phyloP scores from a whole-genome alignment of 2,113 vertebrate genomes.

The Xiphophorus hellerii region DNA sequence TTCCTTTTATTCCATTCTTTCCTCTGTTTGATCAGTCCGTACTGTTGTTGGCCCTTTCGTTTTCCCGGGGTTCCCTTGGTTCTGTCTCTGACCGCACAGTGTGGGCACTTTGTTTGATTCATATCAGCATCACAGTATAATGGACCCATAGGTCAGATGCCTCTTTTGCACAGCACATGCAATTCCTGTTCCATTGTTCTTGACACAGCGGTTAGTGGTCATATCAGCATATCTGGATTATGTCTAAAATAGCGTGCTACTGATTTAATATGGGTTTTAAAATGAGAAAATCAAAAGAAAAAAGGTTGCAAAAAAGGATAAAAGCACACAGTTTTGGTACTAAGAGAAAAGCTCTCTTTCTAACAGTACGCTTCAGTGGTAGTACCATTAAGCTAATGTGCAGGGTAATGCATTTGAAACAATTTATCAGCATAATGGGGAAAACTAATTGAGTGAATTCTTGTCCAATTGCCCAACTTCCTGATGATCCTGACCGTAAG shows the following conservation, averaged over 20 bases:
- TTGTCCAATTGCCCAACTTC: conserved; percentile 55
- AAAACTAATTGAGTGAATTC: conserved; percentile 70
- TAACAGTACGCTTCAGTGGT: conserved; percentile 37
- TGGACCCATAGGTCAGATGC: too few relatives aligned
- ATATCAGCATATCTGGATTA: too few relatives aligned
- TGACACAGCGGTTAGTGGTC: background rate
- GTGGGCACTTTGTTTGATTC: too few relatives aligned
- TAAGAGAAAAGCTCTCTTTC: too few relatives aligned
- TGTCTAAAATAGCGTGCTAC: background rate
- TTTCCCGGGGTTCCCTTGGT: too few relatives aligned
- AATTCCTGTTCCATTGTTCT: conserved; percentile 30
- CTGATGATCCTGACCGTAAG: conserved; percentile 47
- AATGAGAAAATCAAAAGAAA: conserved; percentile 10
- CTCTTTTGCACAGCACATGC: background rate
- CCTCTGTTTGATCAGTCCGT: too few relatives aligned
- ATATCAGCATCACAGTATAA: too few relatives aligned
- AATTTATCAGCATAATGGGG: conserved; percentile 64
- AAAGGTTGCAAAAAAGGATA: background rate
- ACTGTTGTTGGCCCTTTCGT: too few relatives aligned
- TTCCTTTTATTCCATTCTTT: too few relatives aligned
- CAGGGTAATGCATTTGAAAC: conserved; percentile 35
- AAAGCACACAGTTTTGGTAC: background rate
- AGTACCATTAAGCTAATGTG: conserved; percentile 65
- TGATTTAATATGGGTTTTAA: conserved; percentile 14
- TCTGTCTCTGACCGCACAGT: too few relatives aligned